Evolutionary conservation across 2,113 vertebrate genomes (phyloP).

Genomic region (Parus major): DNA sequence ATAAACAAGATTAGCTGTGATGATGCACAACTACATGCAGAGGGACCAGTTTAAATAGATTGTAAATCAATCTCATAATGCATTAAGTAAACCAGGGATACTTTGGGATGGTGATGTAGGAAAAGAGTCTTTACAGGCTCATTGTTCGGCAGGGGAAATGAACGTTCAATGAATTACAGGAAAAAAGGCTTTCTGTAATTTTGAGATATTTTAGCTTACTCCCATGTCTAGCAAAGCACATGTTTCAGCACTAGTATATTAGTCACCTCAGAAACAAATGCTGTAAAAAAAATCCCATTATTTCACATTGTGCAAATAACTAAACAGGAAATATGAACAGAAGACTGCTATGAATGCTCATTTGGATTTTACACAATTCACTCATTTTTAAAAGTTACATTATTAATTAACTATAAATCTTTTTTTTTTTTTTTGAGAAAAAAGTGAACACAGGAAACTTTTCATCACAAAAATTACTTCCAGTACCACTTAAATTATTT

Average conservation of each 20-base stretch:
- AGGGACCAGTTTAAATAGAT: background rate
- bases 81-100: background rate
- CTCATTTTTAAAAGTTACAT: background rate
- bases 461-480: background rate
- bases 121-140: background rate
- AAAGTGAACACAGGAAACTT: background rate
- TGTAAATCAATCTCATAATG: background rate
- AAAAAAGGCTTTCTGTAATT: background rate
- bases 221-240: background rate
- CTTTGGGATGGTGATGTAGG: background rate
- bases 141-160: background rate
- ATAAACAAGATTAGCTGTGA: constrained; percentile 19
- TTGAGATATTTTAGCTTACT: background rate
- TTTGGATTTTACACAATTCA: background rate
- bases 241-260: background rate
- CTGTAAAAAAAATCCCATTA: background rate
- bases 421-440: background rate
- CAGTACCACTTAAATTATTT: background rate
- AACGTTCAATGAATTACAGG: background rate
- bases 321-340: background rate
- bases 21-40: background rate
- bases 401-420: background rate
- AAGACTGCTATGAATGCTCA: background rate
- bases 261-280: background rate
- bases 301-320: background rate